phyloP scores from a whole-genome alignment of 2,113 vertebrate genomes.

The Brachyistius frenatus region DNA sequence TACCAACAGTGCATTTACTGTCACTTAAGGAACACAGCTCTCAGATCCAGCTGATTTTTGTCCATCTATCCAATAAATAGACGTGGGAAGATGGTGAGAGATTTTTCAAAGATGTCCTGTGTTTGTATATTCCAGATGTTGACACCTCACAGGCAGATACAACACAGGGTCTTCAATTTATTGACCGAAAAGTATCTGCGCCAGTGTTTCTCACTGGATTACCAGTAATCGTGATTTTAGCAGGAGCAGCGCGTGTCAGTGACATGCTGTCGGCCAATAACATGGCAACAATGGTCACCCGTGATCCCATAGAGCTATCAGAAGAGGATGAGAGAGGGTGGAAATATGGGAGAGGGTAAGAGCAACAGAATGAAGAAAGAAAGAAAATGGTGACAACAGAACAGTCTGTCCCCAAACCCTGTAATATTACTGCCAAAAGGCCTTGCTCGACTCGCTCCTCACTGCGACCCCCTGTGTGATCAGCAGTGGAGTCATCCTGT shows the following conservation, averaged over 20 bases:
- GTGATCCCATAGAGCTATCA: not conserved
- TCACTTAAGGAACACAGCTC: too few relatives aligned
- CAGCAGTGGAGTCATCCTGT: slow-evolving; percentile 30
- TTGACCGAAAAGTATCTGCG: too few relatives aligned
- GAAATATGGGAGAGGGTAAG: not conserved
- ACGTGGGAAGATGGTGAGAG: too few relatives aligned
- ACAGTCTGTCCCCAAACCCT: slow-evolving; percentile 10
- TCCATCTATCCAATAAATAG: too few relatives aligned
- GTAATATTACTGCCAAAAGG: slow-evolving; percentile 13
- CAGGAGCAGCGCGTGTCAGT: not conserved
- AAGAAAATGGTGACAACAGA: slow-evolving; percentile 4
- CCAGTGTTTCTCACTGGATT: not conserved
- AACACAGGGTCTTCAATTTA: not conserved
- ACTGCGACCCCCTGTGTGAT: slow-evolving; percentile 15
- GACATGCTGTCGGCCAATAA: not conserved
- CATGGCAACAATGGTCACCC: not conserved
- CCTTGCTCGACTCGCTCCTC: slow-evolving; percentile 27
- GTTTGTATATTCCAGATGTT: not conserved
- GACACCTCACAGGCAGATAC: not conserved
- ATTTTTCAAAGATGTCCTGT: too few relatives aligned
- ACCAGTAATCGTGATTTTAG: not conserved
- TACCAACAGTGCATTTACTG: too few relatives aligned
- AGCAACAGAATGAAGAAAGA: not conserved
- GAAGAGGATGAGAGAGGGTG: not conserved
- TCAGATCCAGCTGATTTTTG: too few relatives aligned